Evolutionary conservation across 1,140 invertebrate species (phyloP), one percentile per base, ranked within the genome.

Genomic region (Atta colombica): DNA sequence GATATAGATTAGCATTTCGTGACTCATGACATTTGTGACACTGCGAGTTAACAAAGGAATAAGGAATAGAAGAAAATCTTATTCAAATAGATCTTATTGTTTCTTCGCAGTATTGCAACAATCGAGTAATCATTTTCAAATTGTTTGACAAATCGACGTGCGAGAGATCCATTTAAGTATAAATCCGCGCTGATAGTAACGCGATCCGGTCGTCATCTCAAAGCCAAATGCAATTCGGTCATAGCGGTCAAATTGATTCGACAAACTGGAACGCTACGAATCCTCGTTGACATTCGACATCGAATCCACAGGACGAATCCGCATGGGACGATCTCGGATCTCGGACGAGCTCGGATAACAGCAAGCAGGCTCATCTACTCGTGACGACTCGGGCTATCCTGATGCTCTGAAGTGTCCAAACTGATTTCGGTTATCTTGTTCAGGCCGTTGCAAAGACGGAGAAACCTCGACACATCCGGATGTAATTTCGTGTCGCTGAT

Each of bases 381-480:
- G 25, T 69, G 85, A 61, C 8, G 55, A 25, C 51, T 72, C 60
- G 31, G 18, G 2, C 45, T 71, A 28, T 21, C 5, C 0, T 63
- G 80, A 0, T 60, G 53, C 4, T 84, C 88, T 5, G 89, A 51
- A 14, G 28, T 35, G 39, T 82, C 65, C 75, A 75, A 55, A 8
- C 72, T 90, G 80, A 66, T 92, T 71, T 92, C 84, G n/a, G 88
- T 80, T 35, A 82, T 71, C 69, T 89, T 89, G 55, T 45, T 88
- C n/a, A 94, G 18, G 0, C 75, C 69, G 35, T 93, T 88, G 74
- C 94, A 94, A 7, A 94, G 68, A 60, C 90, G 89, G 0, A 89
- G 25, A 16, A 94, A 53, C 45, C 91, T 91, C 12, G 89, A 66
- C 6, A 91, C 72, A 61, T 91, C 90, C 6, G 87, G 58, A n/a